Percentiles rank a stretch among this genome's conserved stretches.
phyloP scores from a whole-genome alignment of 2,888 invertebrate genomes.

The Hirtodrosophila histrioides region DNA sequence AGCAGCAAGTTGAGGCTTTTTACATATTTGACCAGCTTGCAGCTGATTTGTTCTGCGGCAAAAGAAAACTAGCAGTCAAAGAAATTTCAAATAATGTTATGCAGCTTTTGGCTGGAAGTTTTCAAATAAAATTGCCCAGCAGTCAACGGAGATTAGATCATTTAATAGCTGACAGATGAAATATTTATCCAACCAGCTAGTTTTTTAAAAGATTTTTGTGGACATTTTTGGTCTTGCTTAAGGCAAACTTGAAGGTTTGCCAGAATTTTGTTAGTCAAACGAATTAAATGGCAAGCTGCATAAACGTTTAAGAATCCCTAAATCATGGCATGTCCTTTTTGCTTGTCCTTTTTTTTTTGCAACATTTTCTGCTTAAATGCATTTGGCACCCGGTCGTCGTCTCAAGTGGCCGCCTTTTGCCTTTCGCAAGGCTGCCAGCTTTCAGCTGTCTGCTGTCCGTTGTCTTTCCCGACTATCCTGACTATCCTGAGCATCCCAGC shows the following conservation, averaged over 20 bases:
- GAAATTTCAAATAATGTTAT: conserved; percentile 52
- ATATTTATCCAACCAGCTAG: conserved; percentile 1
- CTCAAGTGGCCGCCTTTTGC: conserved; percentile 58
- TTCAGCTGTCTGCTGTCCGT: conserved; percentile 30
- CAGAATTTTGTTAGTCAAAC: conserved; percentile 27
- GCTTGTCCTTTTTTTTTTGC: conserved; percentile 29
- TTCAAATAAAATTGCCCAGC: conserved; percentile 12
- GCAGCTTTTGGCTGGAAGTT: conserved; percentile 36
- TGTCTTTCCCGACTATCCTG: conserved; percentile 6
- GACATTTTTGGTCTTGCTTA: conserved; percentile 10
- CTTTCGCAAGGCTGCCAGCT: conserved; percentile 30
- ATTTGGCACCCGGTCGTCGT: conserved; percentile 54
- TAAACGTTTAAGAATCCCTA: conserved; percentile 64
- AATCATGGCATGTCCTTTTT: conserved; percentile 59
- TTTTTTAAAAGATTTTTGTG: conserved; percentile 4
- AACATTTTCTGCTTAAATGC: conserved; percentile 72
- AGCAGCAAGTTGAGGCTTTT: conserved; percentile 58
- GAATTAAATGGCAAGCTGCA: conserved; percentile 43
- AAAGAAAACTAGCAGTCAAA: conserved; percentile 40
- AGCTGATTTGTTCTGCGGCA: conserved; percentile 53
- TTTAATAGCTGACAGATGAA: conserved; percentile 21
- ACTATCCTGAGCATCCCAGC: conserved; percentile 17
- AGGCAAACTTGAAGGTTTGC: conserved; percentile 7
- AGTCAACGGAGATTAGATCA: conserved; percentile 29
- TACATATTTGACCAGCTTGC: conserved; percentile 61